Conservation (phyloP, 2,888 invertebrate species). For the Pristionchus entomophagus region DNA sequence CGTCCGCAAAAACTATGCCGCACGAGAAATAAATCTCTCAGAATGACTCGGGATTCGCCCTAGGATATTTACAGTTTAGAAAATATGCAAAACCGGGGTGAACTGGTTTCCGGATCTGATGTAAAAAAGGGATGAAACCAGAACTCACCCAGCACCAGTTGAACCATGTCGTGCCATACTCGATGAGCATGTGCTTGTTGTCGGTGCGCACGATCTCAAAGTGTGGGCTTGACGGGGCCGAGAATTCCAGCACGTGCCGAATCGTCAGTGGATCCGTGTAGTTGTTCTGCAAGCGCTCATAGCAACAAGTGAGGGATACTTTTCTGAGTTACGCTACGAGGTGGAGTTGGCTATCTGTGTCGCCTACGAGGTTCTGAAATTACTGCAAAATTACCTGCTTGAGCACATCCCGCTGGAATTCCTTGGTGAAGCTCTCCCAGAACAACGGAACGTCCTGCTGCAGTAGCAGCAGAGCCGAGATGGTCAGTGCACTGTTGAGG, state of each 20-base stretch:
- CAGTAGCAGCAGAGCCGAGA: background rate
- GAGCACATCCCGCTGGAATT: background rate
- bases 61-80: no score
- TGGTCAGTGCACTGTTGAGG: background rate
- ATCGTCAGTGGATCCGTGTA: background rate
- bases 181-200: background rate
- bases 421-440: constrained; percentile 9
- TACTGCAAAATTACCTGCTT: background rate
- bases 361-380: no score
- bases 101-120: no score
- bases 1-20: no score
- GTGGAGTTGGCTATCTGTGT: no score
- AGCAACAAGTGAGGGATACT: background rate
- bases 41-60: no score
- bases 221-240: background rate
- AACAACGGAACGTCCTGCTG: background rate
- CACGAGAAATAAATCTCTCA: no score
- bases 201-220: background rate
- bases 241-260: background rate
- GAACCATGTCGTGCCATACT: background rate
- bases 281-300: background rate
- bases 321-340: no score
- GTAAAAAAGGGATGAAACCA: no score
- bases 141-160: background rate
- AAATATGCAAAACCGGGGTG: no score